Percentiles rank a stretch among this genome's conserved stretches.
phyloP scores from a whole-genome alignment of 1,140 invertebrate species.

The Heliconius eleuchia region DNA sequence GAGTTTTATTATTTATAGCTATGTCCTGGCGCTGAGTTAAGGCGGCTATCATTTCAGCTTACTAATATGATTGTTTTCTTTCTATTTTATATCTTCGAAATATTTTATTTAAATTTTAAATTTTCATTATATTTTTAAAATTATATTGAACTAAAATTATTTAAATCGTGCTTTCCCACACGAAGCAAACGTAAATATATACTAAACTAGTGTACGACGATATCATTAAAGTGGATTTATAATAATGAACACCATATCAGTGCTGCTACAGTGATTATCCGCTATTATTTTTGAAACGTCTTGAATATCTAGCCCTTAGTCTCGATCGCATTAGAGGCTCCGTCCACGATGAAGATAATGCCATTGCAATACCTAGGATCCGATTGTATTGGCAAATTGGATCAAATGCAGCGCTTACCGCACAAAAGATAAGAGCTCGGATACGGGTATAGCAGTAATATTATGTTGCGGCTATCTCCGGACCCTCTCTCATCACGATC shows the following conservation, averaged over 20 bases:
- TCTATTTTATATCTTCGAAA: not conserved
- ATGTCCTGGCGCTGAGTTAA: not conserved
- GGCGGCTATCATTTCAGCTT: slow-evolving; percentile 14
- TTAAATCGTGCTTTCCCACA: too few relatives aligned
- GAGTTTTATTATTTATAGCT: slow-evolving; percentile 21
- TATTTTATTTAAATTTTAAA: not conserved
- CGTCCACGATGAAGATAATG: slow-evolving; percentile 72
- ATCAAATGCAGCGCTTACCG: slow-evolving; percentile 80
- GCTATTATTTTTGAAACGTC: slow-evolving; percentile 20
- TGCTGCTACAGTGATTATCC: slow-evolving; percentile 29
- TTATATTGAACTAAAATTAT: not conserved
- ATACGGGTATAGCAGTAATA: slow-evolving; percentile 63
- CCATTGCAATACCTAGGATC: slow-evolving; percentile 76
- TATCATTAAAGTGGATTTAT: not conserved
- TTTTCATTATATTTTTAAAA: not conserved
- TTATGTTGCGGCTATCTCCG: slow-evolving; percentile 63
- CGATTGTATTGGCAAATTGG: slow-evolving; percentile 82
- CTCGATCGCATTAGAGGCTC: slow-evolving; percentile 69
- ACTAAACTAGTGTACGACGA: not conserved
- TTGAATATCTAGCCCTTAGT: slow-evolving; percentile 40
- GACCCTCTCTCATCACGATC: slow-evolving; percentile 40
- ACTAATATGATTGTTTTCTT: slow-evolving; percentile 3
- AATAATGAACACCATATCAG: slow-evolving; percentile 45
- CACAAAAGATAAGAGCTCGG: slow-evolving; percentile 73
- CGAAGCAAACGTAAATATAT: not conserved